Conservation (phyloP, 2,113 vertebrate species). For the Stomatorhinus ivindoensis region DNA sequence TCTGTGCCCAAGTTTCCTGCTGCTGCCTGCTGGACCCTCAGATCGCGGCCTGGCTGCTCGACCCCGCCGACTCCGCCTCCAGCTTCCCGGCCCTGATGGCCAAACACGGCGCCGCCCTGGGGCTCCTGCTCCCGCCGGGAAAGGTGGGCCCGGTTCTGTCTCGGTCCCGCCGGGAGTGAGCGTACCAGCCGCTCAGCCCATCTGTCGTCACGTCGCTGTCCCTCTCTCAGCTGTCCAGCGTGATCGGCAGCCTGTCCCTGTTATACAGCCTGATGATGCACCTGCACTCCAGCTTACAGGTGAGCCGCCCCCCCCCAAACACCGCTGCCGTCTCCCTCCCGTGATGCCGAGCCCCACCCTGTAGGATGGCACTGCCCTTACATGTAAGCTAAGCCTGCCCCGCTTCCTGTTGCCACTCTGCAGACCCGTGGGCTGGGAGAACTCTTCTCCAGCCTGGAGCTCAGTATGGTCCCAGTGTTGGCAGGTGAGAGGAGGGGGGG, state of each 20-base stretch:
- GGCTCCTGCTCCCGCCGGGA: conserved; percentile 21
- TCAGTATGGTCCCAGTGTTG: conserved; percentile 77
- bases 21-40: conserved; percentile 73
- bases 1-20: conserved; percentile 54
- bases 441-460: conserved; percentile 74
- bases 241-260: conserved; percentile 56
- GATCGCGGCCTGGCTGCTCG: conserved; percentile 80
- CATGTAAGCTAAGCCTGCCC: not conserved
- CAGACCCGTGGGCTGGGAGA: conserved; percentile 73
- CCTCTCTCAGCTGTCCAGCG: conserved; percentile 54
- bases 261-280: conserved; percentile 65
- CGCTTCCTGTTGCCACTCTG: conserved; percentile 14
- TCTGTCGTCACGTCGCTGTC: conserved; percentile 2
- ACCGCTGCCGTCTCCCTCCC: not conserved
- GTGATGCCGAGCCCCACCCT: not conserved
- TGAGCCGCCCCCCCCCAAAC: conserved; percentile 27
- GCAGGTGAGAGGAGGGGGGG: conserved; percentile 64
- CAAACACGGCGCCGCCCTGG: conserved; percentile 53
- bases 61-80: conserved; percentile 65
- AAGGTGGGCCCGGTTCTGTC: conserved; percentile 29
- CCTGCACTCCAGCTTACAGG: conserved; percentile 68
- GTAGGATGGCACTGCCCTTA: not conserved
- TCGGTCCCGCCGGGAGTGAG: not conserved
- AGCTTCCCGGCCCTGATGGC: conserved; percentile 68
- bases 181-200: not conserved